Base-by-base conservation (phyloP, 2,888 invertebrate species). In the Taphrorychus bicolor region DNA sequence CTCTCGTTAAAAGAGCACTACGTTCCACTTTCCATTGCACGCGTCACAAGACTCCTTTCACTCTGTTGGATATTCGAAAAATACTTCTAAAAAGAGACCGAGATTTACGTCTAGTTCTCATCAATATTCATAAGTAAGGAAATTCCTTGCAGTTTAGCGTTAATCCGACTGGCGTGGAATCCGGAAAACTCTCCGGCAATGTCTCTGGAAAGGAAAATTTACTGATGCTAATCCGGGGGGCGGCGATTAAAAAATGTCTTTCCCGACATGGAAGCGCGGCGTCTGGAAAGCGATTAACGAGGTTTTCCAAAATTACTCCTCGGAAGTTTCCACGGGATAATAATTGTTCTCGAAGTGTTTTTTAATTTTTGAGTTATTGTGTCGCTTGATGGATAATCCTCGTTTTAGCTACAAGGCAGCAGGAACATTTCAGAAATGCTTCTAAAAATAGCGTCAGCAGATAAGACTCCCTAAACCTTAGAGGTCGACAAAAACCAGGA, bases 271-370 rank as follows among this genome's bases (percentile, higher is more conserved):
- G 23, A 59, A 24, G 54, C 54, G 32, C 52, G 59, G 51, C 59
- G 65, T 59, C 65, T 32, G 45, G 59, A 65, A 52, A 59, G 19
- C 59, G 65, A 65, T 65, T 65, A 65, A 59, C 21, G 53, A 59
- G 65, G 65, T 54, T 59, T 65, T 64, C 19, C 22, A 51, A 64
- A 64, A 64, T 64, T 58, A 49, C 53, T 45, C 42, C 42, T 23
- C 61, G 23, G 54, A 24, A 45, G 22, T 40, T 62, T 62, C 49
- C 19, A 14, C 7, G 42, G 42, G 42, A 57, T 57, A 57, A 57
- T 57, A 18, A 56, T 56, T 40, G 32, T 56, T 19, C 19, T 21
- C 9, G 18, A 52, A 22, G 19, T 18, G 19, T 52, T 52, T 52
- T 22, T 52, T 21, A 52, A 21, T 52, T 52, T 52, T n/a, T 19